These are phyloP conservation scores for Sebastes itinus DNA, from an alignment of 2,797 vertebrate species.

Conservation along the genomic window DNA sequence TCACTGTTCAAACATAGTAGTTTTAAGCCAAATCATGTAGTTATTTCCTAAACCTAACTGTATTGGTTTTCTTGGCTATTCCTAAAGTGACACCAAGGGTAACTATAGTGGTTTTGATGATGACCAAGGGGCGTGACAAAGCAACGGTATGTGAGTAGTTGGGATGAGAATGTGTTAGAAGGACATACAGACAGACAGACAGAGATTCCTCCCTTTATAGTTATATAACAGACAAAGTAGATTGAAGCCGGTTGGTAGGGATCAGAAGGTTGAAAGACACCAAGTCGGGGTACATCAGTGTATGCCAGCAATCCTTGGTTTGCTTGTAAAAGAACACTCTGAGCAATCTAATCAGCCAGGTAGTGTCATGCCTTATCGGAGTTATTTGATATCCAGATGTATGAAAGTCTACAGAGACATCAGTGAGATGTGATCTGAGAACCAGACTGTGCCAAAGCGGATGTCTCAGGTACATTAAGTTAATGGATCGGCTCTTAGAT, in stretches of 20 bases:
- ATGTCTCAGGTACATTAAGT: slow-evolving; percentile 14
- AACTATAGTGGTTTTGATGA: too few relatives aligned
- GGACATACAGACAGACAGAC: too few relatives aligned
- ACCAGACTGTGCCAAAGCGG: background rate
- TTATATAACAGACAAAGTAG: background rate
- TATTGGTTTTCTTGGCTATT: too few relatives aligned
- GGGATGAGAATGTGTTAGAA: too few relatives aligned
- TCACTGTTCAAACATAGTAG: too few relatives aligned
- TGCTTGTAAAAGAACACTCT: background rate
- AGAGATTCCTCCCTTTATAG: background rate
- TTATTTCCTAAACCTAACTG: too few relatives aligned
- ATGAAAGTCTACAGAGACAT: slow-evolving; percentile 1
- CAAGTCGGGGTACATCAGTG: background rate
- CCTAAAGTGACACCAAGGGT: too few relatives aligned
- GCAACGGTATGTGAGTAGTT: too few relatives aligned
- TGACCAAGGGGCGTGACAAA: too few relatives aligned
- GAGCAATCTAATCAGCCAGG: slow-evolving; percentile 1
- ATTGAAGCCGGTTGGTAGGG: background rate
- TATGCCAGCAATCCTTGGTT: background rate
- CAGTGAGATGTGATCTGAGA: background rate
- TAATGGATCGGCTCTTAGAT: background rate
- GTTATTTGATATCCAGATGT: background rate
- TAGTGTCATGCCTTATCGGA: background rate
- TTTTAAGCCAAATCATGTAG: too few relatives aligned
- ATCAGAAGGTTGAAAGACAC: background rate